A percentile compares a stretch with the other conserved stretches of the same genome.
Conservation (phyloP, 1,140 invertebrate species). For the Eulimnadia texana region DNA sequence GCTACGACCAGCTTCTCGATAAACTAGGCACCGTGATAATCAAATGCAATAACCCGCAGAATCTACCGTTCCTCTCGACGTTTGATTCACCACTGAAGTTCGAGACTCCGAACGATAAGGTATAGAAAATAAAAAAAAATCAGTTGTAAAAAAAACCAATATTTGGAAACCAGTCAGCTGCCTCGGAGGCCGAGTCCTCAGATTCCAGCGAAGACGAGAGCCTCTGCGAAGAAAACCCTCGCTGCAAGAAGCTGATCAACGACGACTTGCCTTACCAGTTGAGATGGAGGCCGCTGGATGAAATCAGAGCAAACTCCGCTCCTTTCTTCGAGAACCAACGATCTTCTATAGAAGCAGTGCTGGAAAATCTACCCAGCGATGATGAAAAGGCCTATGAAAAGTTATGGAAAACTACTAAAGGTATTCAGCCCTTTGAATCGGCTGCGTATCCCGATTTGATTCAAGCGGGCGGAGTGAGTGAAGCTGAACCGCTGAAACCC, state of each 20-base stretch:
- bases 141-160: constrained; percentile 5
- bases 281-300: background rate
- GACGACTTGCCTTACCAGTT: background rate
- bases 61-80: constrained; percentile 37
- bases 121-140: background rate
- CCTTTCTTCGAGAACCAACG: background rate
- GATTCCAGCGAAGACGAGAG: constrained; percentile 29
- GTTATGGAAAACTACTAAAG: constrained; percentile 35
- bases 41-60: constrained; percentile 44
- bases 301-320: background rate
- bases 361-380: constrained; percentile 20
- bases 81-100: constrained; percentile 37
- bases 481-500: constrained; percentile 42
- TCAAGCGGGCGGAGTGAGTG: constrained; percentile 35
- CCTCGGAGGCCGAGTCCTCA: constrained; percentile 6
- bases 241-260: background rate
- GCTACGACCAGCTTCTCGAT: constrained; percentile 43
- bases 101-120: constrained; percentile 22
- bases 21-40: constrained; percentile 46
- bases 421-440: constrained; percentile 53
- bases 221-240: constrained; percentile 20
- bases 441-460: constrained; percentile 57
- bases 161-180: constrained; percentile 16
- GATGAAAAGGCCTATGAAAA: constrained; percentile 28
- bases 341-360: background rate